Conservation (phyloP, 2,113 vertebrate species). For the Forbesichthys papilliferus region DNA sequence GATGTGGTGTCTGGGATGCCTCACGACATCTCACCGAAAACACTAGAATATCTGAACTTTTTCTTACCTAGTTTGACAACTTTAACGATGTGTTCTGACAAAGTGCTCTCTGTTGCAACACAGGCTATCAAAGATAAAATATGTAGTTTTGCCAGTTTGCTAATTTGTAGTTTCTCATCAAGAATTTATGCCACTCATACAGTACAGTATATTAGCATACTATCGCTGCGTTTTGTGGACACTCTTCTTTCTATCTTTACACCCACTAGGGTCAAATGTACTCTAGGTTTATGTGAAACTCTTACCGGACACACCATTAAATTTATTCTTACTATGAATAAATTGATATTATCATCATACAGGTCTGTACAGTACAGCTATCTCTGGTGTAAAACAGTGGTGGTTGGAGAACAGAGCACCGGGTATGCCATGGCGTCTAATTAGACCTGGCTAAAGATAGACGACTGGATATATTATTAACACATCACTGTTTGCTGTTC, state of each 20-base stretch:
- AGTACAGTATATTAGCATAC: too few relatives aligned
- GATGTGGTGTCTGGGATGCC: too few relatives aligned
- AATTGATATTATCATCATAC: slow-evolving; percentile 24
- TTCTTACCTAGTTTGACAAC: too few relatives aligned
- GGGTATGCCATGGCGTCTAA: slow-evolving; percentile 2
- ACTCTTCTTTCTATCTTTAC: not conserved
- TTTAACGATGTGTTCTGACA: too few relatives aligned
- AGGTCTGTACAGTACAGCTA: not conserved
- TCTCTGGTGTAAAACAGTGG: slow-evolving; percentile 1
- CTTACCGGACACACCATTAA: not conserved
- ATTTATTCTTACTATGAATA: slow-evolving; percentile 34
- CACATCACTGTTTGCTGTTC: slow-evolving; percentile 1
- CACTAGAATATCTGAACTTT: too few relatives aligned
- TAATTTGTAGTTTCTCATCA: too few relatives aligned
- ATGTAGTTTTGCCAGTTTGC: too few relatives aligned
- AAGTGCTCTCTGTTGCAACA: too few relatives aligned
- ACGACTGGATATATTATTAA: slow-evolving; percentile 11
- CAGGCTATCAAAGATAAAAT: too few relatives aligned
- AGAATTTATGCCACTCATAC: too few relatives aligned
- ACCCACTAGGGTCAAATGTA: not conserved
- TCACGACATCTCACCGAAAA: too few relatives aligned
- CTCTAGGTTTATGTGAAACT: not conserved
- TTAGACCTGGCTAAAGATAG: slow-evolving; percentile 21
- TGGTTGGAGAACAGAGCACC: not conserved
- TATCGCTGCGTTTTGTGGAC: too few relatives aligned